Conservation (phyloP, 92 coral and sea anemone genomes). For the Umimayanthus kanabou region DNA sequence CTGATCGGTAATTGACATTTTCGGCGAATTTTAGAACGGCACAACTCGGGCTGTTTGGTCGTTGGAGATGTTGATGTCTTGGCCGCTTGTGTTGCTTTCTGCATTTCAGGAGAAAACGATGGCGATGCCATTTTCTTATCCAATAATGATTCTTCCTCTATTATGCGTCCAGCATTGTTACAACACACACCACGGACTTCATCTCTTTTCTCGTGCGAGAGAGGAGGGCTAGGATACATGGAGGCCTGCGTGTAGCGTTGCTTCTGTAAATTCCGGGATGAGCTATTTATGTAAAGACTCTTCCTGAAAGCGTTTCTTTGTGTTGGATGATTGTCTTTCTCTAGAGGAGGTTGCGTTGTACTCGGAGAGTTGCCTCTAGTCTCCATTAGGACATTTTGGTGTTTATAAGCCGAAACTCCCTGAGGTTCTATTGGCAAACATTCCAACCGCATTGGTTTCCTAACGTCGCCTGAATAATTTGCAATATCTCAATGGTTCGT, state of each 20-base stretch:
- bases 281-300: not conserved
- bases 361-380: not conserved
- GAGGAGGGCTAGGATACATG: not conserved
- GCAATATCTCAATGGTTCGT: not conserved
- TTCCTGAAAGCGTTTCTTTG: not conserved
- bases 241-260: too few relatives aligned
- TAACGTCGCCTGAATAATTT: not conserved
- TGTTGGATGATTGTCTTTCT: not conserved
- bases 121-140: not conserved
- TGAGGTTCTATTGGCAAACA: not conserved
- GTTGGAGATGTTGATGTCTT: not conserved
- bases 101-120: not conserved
- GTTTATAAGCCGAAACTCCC: not conserved
- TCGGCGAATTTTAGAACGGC: not conserved
- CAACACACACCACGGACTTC: not conserved
- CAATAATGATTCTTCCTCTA: not conserved
- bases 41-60: not conserved
- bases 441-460: not conserved
- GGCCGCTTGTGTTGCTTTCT: not conserved
- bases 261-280: too few relatives aligned
- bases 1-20: not conserved
- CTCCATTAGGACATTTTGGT: not conserved
- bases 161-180: not conserved
- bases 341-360: not conserved
- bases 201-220: not conserved